Evolutionary conservation across 2,888 invertebrate genomes (phyloP).

Genomic region (Euclidia mi): DNA sequence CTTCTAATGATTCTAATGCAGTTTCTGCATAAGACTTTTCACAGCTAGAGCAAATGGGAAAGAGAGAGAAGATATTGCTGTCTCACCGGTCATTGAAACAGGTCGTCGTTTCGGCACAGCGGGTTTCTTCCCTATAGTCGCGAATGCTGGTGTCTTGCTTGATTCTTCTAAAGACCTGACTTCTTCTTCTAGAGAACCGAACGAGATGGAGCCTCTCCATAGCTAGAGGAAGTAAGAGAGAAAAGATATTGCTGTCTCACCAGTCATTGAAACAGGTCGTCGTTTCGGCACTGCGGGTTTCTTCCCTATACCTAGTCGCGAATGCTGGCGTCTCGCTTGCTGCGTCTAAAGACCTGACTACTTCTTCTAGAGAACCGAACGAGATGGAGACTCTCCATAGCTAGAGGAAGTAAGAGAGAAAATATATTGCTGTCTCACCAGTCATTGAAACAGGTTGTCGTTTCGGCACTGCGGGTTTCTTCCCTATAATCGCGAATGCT

Average conservation of each 20-base stretch:
- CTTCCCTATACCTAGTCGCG: constrained; percentile 85
- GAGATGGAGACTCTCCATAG: constrained; percentile 81
- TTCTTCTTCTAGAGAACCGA: no score
- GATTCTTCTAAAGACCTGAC: no score
- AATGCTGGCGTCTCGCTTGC: constrained; percentile 76
- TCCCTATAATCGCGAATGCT: constrained; percentile 84
- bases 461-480: constrained; percentile 87
- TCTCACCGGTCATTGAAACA: constrained; percentile 91
- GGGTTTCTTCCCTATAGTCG: constrained; percentile 86
- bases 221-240: background rate
- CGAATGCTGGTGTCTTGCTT: no score
- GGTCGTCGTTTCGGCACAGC: constrained; percentile 89
- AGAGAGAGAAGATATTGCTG: constrained; percentile 9
- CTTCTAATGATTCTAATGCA: no score
- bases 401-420: background rate
- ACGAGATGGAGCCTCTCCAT: no score
- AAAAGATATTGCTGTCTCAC: constrained; percentile 69
- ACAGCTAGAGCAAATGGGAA: no score
- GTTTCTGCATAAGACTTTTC: no score
- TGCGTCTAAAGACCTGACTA: constrained; percentile 82
- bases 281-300: constrained; percentile 88
- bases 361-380: constrained; percentile 85
- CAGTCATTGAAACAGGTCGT: constrained; percentile 91
- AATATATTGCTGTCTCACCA: constrained; percentile 76
- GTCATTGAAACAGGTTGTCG: constrained; percentile 91